Conservation (phyloP, 1,140 invertebrate genomes). For the Drosophila novamexicana region DNA sequence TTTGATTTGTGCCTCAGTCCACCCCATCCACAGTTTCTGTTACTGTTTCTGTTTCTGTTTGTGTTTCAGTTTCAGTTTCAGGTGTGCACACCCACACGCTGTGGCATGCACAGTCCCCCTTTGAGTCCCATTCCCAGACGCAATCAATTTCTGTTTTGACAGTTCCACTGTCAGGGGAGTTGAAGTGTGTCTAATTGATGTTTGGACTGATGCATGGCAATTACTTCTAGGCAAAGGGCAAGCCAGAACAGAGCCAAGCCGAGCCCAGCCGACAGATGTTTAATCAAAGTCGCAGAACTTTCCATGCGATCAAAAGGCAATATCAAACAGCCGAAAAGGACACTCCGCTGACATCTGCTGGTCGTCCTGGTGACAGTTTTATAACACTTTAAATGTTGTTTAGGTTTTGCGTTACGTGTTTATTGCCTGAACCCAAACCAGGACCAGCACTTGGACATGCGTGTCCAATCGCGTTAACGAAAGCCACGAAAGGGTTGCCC, state of each 20-base stretch:
- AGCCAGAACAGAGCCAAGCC: conserved; percentile 13
- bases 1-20: conserved; percentile 61
- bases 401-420: conserved; percentile 70
- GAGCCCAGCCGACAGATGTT: conserved; percentile 55
- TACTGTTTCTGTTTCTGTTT: too few relatives aligned
- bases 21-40: too few relatives aligned
- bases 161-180: conserved; percentile 65
- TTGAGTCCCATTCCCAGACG: conserved; percentile 64
- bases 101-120: conserved; percentile 10
- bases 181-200: conserved; percentile 81
- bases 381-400: conserved; percentile 78
- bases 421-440: conserved; percentile 49
- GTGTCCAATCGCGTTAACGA: conserved; percentile 77
- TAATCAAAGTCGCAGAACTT: conserved; percentile 15
- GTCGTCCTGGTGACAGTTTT: conserved; percentile 78
- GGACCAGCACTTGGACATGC: conserved; percentile 58
- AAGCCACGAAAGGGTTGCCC: conserved; percentile 60
- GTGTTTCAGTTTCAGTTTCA: conserved; percentile 20
- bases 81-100: conserved; percentile 38
- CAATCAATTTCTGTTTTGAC: conserved; percentile 82
- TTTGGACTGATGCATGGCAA: conserved; percentile 29
- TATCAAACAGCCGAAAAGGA: conserved; percentile 40
- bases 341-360: conserved; percentile 65
- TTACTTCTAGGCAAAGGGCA: conserved; percentile 6
- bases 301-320: conserved; percentile 62